Conservation (phyloP, 2,113 vertebrate genomes). For the Hippocampus zosterae region DNA sequence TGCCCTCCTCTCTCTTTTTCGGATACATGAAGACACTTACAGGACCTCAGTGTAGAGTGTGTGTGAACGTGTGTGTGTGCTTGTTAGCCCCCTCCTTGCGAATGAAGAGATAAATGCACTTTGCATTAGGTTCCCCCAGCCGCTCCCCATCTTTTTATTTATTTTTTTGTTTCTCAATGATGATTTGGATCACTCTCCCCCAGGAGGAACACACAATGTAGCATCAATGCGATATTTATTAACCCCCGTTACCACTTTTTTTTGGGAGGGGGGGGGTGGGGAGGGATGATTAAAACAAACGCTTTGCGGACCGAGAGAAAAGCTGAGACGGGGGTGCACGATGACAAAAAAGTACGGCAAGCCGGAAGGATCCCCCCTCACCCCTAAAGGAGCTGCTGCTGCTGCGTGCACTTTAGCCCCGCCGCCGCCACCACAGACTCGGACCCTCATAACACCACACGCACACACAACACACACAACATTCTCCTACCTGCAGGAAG, state of each 20-base stretch:
- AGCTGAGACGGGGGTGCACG: background rate
- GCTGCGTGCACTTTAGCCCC: slow-evolving; percentile 78
- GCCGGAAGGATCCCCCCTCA: slow-evolving; percentile 17
- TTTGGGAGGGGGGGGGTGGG: slow-evolving; percentile 67
- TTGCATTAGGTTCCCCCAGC: slow-evolving; percentile 81
- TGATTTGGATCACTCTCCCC: slow-evolving; percentile 43
- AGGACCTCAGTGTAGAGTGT: slow-evolving; percentile 53
- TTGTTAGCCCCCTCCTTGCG: slow-evolving; percentile 20
- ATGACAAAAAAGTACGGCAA: background rate
- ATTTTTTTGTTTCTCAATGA: slow-evolving; percentile 8
- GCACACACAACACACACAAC: slow-evolving; percentile 13
- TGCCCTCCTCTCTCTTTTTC: slow-evolving; percentile 37
- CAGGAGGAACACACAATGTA: slow-evolving; percentile 81
- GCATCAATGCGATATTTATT: slow-evolving; percentile 83
- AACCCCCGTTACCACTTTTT: slow-evolving; percentile 73
- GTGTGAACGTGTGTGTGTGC: slow-evolving; percentile 5
- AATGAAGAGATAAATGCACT: slow-evolving; percentile 79
- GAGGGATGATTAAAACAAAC: slow-evolving; percentile 21
- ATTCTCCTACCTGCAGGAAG: slow-evolving; percentile 55
- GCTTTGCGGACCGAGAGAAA: slow-evolving; percentile 1
- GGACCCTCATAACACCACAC: slow-evolving; percentile 54
- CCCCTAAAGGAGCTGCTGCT: slow-evolving; percentile 15
- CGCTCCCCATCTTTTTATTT: background rate
- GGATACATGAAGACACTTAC: slow-evolving; percentile 51
- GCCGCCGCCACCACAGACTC: slow-evolving; percentile 77